Evolutionary conservation across 2,888 invertebrate genomes (phyloP).

Genomic region (Netelia inedita): DNA sequence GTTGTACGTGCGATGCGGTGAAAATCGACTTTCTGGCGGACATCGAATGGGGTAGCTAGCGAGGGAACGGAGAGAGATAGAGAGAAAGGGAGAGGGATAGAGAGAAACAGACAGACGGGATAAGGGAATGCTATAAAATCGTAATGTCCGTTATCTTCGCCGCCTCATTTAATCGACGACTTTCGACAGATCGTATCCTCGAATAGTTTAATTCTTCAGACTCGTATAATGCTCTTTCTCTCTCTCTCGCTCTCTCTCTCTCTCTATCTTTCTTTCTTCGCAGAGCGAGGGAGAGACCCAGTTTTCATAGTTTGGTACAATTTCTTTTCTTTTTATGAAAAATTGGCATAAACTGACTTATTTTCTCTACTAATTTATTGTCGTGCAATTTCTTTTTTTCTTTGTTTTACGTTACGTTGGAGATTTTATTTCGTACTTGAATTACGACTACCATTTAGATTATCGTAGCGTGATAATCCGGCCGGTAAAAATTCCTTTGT

Average conservation of each 20-base stretch:
- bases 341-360: no score
- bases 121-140: slow-evolving; percentile 58
- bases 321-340: no score
- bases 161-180: slow-evolving; percentile 62
- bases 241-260: neutral
- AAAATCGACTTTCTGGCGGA: slow-evolving; percentile 54
- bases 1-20: slow-evolving; percentile 23
- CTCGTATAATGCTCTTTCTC: slow-evolving; percentile 24
- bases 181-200: slow-evolving; percentile 38
- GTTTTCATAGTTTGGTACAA: neutral
- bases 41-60: slow-evolving; percentile 56
- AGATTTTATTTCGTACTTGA: no score
- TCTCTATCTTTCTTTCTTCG: neutral
- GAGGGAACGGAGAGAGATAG: no score
- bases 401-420: no score
- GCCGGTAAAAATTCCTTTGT: no score
- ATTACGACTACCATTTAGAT: no score
- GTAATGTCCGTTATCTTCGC: slow-evolving; percentile 53
- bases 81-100: slow-evolving; percentile 23
- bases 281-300: neutral
- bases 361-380: no score
- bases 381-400: no score
- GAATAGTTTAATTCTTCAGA: slow-evolving; percentile 20
- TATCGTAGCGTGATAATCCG: no score
- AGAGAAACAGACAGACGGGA: slow-evolving; percentile 32